These are phyloP conservation scores for Campaea margaritaria DNA, from an alignment of 2,888 invertebrate genomes.

Conservation along the genomic window DNA sequence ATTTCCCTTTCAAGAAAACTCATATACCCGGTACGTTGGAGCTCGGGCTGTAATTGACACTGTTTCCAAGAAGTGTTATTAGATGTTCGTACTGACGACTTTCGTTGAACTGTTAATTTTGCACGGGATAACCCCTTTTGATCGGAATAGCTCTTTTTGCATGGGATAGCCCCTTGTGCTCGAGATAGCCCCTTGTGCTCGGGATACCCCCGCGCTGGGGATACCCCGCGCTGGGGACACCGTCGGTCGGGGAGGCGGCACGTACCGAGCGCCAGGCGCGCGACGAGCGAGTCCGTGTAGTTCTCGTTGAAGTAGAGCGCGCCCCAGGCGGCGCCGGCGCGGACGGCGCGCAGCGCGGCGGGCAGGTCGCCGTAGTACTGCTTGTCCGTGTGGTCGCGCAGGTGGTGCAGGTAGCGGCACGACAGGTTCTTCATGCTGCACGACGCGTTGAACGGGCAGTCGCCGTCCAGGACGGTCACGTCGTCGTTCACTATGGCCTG, in stretches of 20 bases:
- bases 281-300: slow-evolving; percentile 94
- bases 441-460: slow-evolving; percentile 84
- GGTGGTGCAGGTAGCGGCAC: slow-evolving; percentile 91
- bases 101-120: too few relatives aligned
- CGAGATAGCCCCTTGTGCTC: too few relatives aligned
- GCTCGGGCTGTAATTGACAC: too few relatives aligned
- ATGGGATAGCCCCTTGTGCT: too few relatives aligned
- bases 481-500: slow-evolving; percentile 82
- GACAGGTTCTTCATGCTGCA: slow-evolving; percentile 91
- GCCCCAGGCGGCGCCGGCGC: slow-evolving; percentile 93
- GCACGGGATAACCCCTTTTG: too few relatives aligned
- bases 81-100: too few relatives aligned
- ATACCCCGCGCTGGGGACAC: too few relatives aligned
- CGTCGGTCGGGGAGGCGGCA: not conserved
- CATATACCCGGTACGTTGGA: too few relatives aligned
- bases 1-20: too few relatives aligned
- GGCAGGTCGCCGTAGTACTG: slow-evolving; percentile 87
- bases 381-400: slow-evolving; percentile 89
- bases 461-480: slow-evolving; percentile 69
- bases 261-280: slow-evolving; percentile 88
- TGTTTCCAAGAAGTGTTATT: too few relatives aligned
- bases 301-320: slow-evolving; percentile 95
- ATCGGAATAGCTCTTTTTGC: too few relatives aligned
- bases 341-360: slow-evolving; percentile 89
- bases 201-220: too few relatives aligned